Conservation (phyloP, 2,113 vertebrate genomes). For the Microtus montanus region DNA sequence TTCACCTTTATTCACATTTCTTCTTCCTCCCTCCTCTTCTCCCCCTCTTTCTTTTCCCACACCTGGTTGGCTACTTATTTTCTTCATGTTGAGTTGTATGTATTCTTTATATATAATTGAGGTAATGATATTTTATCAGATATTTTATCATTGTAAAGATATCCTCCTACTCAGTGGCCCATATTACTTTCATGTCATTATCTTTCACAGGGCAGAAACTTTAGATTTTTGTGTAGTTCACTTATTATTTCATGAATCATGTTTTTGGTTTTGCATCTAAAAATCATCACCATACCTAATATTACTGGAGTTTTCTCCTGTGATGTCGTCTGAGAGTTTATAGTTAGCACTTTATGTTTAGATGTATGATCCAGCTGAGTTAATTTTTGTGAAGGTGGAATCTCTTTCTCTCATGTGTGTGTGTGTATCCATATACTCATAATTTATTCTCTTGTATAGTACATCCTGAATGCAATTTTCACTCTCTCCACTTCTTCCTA, state of each 20-base stretch:
- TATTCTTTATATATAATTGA: slow-evolving; percentile 42
- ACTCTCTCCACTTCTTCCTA: no score
- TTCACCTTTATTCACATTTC: background rate
- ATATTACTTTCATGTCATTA: background rate
- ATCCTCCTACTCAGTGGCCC: background rate
- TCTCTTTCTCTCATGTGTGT: background rate
- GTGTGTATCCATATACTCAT: no score
- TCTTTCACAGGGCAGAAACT: background rate
- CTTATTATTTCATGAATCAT: background rate
- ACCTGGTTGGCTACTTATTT: background rate
- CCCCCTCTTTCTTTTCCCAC: background rate
- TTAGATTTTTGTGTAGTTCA: slow-evolving; percentile 11
- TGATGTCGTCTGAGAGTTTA: background rate
- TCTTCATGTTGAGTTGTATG: slow-evolving; percentile 11
- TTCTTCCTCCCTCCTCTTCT: no score
- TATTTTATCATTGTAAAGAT: background rate
- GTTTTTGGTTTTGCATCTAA: background rate
- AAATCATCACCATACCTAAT: background rate
- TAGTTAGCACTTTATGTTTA: background rate
- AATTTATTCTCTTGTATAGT: background rate
- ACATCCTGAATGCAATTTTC: background rate
- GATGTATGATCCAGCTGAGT: background rate
- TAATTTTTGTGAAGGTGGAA: background rate
- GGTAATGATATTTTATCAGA: background rate
- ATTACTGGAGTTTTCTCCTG: background rate